These are phyloP conservation scores for Tenthredo livida DNA, from an alignment of 2,888 invertebrate species.

Conservation along the genomic window DNA sequence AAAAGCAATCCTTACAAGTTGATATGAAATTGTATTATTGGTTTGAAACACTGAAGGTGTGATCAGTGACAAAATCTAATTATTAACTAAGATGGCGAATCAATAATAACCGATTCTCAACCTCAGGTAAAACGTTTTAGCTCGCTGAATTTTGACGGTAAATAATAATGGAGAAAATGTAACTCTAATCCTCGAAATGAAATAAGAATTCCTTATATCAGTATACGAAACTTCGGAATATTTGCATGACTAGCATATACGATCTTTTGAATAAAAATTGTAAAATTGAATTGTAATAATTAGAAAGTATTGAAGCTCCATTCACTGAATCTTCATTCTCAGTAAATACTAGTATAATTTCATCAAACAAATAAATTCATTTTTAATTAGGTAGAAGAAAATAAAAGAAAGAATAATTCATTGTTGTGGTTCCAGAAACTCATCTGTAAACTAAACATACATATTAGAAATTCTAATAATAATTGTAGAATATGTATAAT, in stretches of 20 bases:
- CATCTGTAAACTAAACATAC: slow-evolving; percentile 11
- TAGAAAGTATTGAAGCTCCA: slow-evolving; percentile 10
- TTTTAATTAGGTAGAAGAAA: background rate
- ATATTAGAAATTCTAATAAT: slow-evolving; percentile 9
- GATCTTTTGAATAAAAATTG: background rate
- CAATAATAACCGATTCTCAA: slow-evolving; percentile 6
- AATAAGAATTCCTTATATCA: background rate
- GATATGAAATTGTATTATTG: background rate
- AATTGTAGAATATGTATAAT: slow-evolving; percentile 45
- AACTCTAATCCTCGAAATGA: background rate
- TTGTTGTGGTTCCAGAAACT: background rate
- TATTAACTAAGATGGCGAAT: background rate
- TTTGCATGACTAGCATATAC: background rate
- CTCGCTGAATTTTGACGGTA: background rate
- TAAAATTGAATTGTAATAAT: slow-evolving; percentile 24
- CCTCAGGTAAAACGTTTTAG: slow-evolving; percentile 17
- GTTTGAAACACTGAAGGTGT: slow-evolving; percentile 16
- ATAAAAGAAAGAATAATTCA: background rate
- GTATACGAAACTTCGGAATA: background rate
- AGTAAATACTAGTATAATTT: slow-evolving; percentile 14
- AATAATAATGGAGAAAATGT: background rate
- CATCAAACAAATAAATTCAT: slow-evolving; percentile 6
- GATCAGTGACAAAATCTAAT: background rate
- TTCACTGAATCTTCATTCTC: background rate
- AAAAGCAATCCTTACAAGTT: background rate